Conservation (phyloP, 64 coral and sea anemone species). For the Pocillopora verrucosa region DNA sequence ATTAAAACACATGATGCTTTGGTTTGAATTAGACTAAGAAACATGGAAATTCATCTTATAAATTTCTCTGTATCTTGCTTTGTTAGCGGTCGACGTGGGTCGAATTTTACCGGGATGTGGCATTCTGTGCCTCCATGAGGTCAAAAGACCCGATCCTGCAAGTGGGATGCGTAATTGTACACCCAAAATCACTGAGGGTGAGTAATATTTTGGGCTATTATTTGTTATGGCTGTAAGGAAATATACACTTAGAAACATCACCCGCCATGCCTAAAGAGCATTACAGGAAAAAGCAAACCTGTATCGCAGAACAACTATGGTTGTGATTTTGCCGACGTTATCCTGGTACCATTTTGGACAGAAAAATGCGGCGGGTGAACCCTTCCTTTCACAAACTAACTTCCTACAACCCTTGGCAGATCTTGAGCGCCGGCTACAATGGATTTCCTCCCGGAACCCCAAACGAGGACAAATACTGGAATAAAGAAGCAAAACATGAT, state of each 20-base stretch:
- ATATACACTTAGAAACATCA: not conserved
- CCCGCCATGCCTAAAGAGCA: not conserved
- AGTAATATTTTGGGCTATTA: not conserved
- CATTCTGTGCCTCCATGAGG: not conserved
- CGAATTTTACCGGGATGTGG: not conserved
- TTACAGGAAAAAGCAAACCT: not conserved
- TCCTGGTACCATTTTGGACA: too few species aligned
- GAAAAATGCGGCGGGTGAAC: too few species aligned
- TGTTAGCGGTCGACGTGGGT: not conserved
- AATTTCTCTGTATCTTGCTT: not conserved
- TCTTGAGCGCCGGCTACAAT: constrained; percentile 24
- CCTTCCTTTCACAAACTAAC: too few species aligned
- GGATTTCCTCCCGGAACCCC: not conserved
- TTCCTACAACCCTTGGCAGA: not conserved
- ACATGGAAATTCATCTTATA: not conserved
- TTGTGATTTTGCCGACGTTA: too few species aligned
- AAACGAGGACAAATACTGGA: not conserved
- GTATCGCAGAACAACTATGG: too few species aligned
- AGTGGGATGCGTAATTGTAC: not conserved
- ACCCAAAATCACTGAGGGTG: not conserved
- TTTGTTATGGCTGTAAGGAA: not conserved
- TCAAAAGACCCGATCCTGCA: not conserved
- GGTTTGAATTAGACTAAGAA: too few species aligned
- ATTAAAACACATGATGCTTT: too few species aligned
- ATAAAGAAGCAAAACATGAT: not conserved